Conservation (phyloP, 2,113 vertebrate genomes). For the Callospermophilus lateralis region DNA sequence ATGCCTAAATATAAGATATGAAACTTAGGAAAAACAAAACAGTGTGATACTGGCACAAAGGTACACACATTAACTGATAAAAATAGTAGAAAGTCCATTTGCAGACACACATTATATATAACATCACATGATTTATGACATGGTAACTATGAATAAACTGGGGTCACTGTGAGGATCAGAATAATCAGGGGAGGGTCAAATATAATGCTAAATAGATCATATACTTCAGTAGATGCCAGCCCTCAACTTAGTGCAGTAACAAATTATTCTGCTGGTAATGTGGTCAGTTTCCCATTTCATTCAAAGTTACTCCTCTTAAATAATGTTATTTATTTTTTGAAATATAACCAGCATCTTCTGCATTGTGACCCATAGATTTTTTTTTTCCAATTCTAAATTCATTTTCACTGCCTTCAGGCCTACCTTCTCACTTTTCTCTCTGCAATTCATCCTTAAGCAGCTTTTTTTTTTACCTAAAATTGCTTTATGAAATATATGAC, state of each 20-base stretch:
- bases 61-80: neutral
- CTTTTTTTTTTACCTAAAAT: slow-evolving; percentile 6
- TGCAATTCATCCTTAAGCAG: neutral
- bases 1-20: neutral
- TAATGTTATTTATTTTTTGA: slow-evolving; percentile 20
- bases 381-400: neutral
- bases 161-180: neutral
- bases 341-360: neutral
- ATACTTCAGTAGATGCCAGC: neutral
- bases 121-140: neutral
- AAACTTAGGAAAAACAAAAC: neutral
- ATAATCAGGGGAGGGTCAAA: no score
- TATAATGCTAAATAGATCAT: no score
- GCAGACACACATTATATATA: no score
- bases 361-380: neutral
- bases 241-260: neutral
- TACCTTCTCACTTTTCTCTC: neutral
- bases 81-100: neutral
- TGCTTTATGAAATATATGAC: neutral
- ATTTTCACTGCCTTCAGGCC: neutral
- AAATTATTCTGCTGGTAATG: neutral
- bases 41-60: neutral
- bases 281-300: neutral
- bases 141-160: neutral
- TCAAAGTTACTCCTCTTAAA: neutral